Percentiles rank a stretch among this genome's conserved stretches.
These are phyloP conservation scores for Sinopyrophorus schimmeli DNA, from an alignment of 2,888 invertebrate species.

Conservation along the genomic window DNA sequence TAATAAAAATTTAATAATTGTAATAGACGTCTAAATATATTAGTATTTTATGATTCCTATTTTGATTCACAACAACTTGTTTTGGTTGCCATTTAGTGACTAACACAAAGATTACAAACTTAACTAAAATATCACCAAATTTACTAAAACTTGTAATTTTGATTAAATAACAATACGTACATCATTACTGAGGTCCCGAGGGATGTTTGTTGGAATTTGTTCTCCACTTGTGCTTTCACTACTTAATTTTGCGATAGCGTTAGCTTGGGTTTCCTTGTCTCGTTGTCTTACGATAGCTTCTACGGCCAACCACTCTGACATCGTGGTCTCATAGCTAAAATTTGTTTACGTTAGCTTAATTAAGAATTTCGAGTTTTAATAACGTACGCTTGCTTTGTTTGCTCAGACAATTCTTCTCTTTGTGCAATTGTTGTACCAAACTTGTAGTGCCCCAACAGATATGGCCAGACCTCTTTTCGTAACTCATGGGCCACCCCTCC, in stretches of 20 bases:
- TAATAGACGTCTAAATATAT: too few species aligned
- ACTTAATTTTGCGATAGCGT: constrained; percentile 82
- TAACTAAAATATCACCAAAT: too few species aligned
- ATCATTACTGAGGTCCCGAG: constrained; percentile 60
- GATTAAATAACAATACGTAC: constrained; percentile 42
- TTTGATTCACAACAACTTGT: too few species aligned
- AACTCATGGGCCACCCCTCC: constrained; percentile 81
- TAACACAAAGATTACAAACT: too few species aligned
- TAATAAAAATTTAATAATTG: too few species aligned
- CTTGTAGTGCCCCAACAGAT: constrained; percentile 82
- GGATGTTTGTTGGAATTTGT: constrained; percentile 51
- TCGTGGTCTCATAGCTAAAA: constrained; percentile 84
- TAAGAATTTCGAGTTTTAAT: too few species aligned
- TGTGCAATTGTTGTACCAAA: constrained; percentile 73
- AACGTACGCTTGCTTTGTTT: constrained; percentile 63
- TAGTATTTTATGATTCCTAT: too few species aligned
- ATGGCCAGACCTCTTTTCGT: constrained; percentile 84
- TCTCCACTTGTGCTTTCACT: constrained; percentile 68
- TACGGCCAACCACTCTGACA: constrained; percentile 95
- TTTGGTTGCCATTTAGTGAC: too few species aligned
- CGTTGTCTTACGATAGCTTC: constrained; percentile 87
- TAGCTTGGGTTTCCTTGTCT: constrained; percentile 82
- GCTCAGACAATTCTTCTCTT: constrained; percentile 66
- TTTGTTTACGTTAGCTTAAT: too few species aligned
- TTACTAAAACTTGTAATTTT: too few species aligned